Base-by-base conservation (phyloP, 2,797 vertebrate species). In the Astyanax mexicanus region DNA sequence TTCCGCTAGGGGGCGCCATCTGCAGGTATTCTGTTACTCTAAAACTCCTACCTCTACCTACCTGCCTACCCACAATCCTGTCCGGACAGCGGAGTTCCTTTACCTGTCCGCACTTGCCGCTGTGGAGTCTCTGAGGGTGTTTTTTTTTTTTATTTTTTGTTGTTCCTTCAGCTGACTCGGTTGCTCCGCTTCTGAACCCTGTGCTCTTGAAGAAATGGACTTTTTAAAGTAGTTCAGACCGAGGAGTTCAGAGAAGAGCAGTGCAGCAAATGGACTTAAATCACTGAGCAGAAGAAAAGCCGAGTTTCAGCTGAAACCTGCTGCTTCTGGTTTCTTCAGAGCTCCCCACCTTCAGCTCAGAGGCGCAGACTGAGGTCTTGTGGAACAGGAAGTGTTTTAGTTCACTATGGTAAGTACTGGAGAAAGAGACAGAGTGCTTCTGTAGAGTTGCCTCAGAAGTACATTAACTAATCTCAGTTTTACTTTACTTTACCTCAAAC, bases 41-140 rank as follows among this genome's bases (percentile, higher is more conserved):
- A 45, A 27, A 57, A 60, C 23, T 10, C 52, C 51, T n/a, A n/a
- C n/a, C n/a, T n/a, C n/a, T n/a, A n/a, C n/a, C n/a, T n/a, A n/a
- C n/a, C n/a, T n/a, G n/a, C n/a, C n/a, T 89, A 84, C 88, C 91
- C 90, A 91, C 75, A 85, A 80, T 88, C 80, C 90, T 80, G 45
- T 25, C 51, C 42, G 49, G n/a, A 58, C 17, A 52, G 57, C 32
- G n/a, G 27, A 68, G 67, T 79, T 79, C 77, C 57, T 64, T 32
- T 75, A 93, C 91, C 91, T 93, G 92, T 72, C 87, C 81, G 82
- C 88, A 92, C 92, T 79, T 75, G 88, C 27, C 62, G 45, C 54
- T 55, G 35, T 37, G 51, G 54, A 32, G 32, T 44, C 44, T 49
- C 60, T 45, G 54, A 17, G 49, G 19, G 25, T 19, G 9, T 47